Percentiles rank a stretch among this genome's conserved stretches.
These are phyloP conservation scores for Ceratina japonica DNA, from an alignment of 1,140 invertebrate genomes.

Conservation along the genomic window DNA sequence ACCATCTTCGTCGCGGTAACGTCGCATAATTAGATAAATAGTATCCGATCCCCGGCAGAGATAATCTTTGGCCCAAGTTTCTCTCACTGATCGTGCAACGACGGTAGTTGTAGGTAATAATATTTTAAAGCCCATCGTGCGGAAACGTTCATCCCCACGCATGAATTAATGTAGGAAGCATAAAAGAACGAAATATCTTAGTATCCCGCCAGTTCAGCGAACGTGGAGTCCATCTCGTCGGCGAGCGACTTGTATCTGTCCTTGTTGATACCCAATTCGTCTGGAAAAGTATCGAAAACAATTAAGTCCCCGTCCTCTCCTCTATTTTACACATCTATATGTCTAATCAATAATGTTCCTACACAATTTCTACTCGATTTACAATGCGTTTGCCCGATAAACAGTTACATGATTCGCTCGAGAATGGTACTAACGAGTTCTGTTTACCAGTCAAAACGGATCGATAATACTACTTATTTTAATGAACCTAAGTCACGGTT, in stretches of 20 bases:
- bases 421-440: background rate
- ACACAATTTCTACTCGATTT: constrained; percentile 21
- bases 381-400: constrained; percentile 15
- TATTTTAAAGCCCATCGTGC: constrained; percentile 3
- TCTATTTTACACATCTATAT: background rate
- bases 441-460: constrained; percentile 21
- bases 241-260: constrained; percentile 98
- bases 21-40: constrained; percentile 49
- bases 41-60: constrained; percentile 4
- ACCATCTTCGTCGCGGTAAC: constrained; percentile 51
- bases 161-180: constrained; percentile 47
- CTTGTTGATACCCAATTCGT: constrained; percentile 99
- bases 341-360: constrained; percentile 31
- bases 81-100: constrained; percentile 12
- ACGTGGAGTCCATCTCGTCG: constrained; percentile 96
- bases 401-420: background rate
- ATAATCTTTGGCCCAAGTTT: background rate
- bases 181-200: constrained; percentile 73
- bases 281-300: constrained; percentile 80
- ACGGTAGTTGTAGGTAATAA: background rate
- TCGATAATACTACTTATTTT: constrained; percentile 14
- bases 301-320: background rate
- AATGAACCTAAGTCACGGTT: constrained; percentile 29
- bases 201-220: constrained; percentile 95
- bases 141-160: constrained; percentile 22